A percentile compares a stretch with the other conserved stretches of the same genome.
Evolutionary conservation across 30 jellyfish, hydroid and myxozoan species (phyloP).

Genomic region (Aurelia sp.): DNA sequence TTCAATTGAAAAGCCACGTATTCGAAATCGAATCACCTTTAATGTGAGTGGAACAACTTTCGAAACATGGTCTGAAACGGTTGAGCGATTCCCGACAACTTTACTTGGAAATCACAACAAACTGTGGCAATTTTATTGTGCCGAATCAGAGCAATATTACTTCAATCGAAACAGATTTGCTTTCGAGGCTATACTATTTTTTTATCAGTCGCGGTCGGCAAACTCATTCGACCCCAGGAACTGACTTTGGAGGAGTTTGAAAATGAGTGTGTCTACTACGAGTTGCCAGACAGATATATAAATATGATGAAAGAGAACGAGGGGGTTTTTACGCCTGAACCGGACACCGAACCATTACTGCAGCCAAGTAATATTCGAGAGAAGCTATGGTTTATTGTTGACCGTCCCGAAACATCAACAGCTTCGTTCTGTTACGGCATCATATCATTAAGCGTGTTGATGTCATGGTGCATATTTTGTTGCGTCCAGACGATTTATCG

Average conservation of each 20-base stretch:
- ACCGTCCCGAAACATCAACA: conserved; percentile 28
- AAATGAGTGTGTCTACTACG: conserved; percentile 65
- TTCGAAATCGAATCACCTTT: conserved; percentile 49
- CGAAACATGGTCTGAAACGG: conserved; percentile 77
- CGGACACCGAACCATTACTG: not conserved
- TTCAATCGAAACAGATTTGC: conserved; percentile 74
- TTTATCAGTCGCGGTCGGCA: conserved; percentile 79
- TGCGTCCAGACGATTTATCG: conserved; percentile 43
- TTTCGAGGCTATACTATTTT: conserved; percentile 74
- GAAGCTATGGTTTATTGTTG: conserved; percentile 46
- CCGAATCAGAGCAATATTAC: conserved; percentile 17
- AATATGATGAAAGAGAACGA: conserved; percentile 58
- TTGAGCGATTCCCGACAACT: conserved; percentile 76
- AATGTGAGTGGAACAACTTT: conserved; percentile 80
- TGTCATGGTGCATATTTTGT: conserved; percentile 37
- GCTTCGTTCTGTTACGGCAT: conserved; percentile 17
- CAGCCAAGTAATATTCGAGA: conserved; percentile 5
- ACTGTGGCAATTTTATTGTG: conserved; percentile 28
- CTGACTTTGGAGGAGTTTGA: conserved; percentile 65
- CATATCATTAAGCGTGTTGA: conserved; percentile 20
- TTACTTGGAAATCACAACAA: conserved; percentile 56
- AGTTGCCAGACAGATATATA: conserved; percentile 53
- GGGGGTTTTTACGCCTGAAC: conserved; percentile 17
- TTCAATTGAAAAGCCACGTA: no score
- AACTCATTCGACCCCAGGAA: conserved; percentile 71